Conservation (phyloP, 2,888 invertebrate species). For the Helleia helle region DNA sequence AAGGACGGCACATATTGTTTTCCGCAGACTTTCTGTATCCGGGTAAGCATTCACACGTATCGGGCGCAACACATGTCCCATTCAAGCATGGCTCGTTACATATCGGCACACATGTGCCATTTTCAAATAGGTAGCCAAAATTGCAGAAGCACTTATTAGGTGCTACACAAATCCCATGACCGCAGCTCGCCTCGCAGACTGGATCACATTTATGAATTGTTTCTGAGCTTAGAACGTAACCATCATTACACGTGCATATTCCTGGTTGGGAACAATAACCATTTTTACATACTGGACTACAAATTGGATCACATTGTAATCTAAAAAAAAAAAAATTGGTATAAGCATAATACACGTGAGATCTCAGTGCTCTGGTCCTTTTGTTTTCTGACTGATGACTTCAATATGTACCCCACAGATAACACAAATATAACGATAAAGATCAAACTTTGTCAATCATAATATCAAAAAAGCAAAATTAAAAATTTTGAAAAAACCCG, state of each 20-base stretch:
- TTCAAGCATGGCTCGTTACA: constrained; percentile 63
- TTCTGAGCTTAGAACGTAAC: constrained; percentile 15
- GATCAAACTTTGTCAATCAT: too few relatives aligned
- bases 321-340: constrained; percentile 14
- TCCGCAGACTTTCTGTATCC: constrained; percentile 37
- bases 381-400: neutral
- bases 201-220: constrained; percentile 19
- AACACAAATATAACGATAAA: too few relatives aligned
- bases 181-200: constrained; percentile 20
- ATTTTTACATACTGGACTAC: constrained; percentile 31
- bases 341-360: neutral
- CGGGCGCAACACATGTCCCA: constrained; percentile 59
- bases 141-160: constrained; percentile 37
- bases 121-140: constrained; percentile 28
- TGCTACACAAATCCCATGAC: constrained; percentile 29
- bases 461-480: too few relatives aligned
- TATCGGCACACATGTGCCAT: constrained; percentile 31
- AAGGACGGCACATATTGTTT: constrained; percentile 28
- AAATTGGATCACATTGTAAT: constrained; percentile 30
- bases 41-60: constrained; percentile 52
- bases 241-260: constrained; percentile 25
- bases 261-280: constrained; percentile 28
- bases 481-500: too few relatives aligned
- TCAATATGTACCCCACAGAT: too few relatives aligned
- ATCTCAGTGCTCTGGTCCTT: neutral